Evolutionary conservation across 1,140 invertebrate species (phyloP), one percentile per base, ranked within the genome.

Genomic region (Lasioglossum albipes): DNA sequence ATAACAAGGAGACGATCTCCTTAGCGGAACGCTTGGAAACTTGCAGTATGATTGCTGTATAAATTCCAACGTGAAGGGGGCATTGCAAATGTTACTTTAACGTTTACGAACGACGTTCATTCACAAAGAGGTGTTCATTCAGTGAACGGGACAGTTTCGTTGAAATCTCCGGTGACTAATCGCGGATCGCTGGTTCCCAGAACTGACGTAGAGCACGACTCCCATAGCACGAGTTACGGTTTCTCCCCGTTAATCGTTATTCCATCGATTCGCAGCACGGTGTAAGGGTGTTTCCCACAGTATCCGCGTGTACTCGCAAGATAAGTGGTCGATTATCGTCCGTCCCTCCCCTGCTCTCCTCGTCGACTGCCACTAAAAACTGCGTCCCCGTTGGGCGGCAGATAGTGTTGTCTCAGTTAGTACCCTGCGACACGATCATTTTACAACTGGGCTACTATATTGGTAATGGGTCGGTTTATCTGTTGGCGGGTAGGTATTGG

Each of bases 401-500:
- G 75, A 83, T 77, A 80, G 42, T 22, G 69, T 74, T 80, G 80
- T 86, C 84, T 80, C 74, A 42, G 54, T 86, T 54, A 59, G 65
- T 75, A 59, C 61, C 64, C 22, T 59, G 64, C 59, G 64, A 82
- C 84, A 81, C 66, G 84, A 81, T 86, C 71, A 66, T 86, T 78
- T 81, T 71, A 78, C 77, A 84, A 81, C 75, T 69, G 81, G 57
- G 82, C 77, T 76, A 83, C 77, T 75, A 74, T 71, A 82, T 64
- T 69, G 67, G 77, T 82, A 85, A 84, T 78, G 72, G 83, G 57
- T 75, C 72, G 71, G 64, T 75, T 85, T 86, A 86, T 86, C 84
- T 79, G 75, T 67, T 12, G 45, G 45, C 45, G 45, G 41, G 22
- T 57, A 41, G 76, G 49, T 66, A 61, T 49, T 65, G 66, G 64